Evolutionary conservation across 2,113 vertebrate genomes (phyloP).

Genomic region (Telmatochromis sp.): DNA sequence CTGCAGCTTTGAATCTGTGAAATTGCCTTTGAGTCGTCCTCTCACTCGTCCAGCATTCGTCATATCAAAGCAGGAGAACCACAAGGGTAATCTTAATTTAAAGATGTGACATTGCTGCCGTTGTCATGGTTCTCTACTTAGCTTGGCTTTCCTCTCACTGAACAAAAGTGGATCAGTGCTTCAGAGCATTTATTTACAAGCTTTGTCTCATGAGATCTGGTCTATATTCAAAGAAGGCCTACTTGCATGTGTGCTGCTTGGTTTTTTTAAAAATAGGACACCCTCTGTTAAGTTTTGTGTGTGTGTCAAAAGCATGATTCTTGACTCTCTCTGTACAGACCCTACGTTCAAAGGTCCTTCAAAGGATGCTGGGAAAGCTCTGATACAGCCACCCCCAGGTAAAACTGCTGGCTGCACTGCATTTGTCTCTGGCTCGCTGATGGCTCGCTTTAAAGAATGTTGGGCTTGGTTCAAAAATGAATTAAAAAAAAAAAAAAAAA

Average conservation of each 20-base stretch:
- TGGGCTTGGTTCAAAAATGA: not conserved
- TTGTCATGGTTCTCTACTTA: not conserved
- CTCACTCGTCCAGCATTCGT: not conserved
- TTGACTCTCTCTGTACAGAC: constrained; percentile 55
- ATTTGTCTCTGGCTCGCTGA: not conserved
- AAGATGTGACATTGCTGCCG: not conserved
- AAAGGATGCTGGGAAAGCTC: constrained; percentile 51
- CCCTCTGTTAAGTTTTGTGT: not conserved
- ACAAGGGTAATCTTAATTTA: not conserved
- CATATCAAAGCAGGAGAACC: not conserved
- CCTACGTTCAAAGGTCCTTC: constrained; percentile 24
- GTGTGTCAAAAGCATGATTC: not conserved
- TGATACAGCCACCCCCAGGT: constrained; percentile 41
- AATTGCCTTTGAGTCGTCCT: not conserved
- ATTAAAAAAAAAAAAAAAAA: not conserved
- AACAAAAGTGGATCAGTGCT: not conserved
- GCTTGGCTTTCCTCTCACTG: not conserved
- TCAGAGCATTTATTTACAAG: not conserved
- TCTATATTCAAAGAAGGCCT: constrained; percentile 17
- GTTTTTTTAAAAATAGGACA: not conserved
- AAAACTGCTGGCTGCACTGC: constrained; percentile 11
- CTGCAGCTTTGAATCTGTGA: not conserved
- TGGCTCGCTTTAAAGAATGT: not conserved
- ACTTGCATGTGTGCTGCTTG: not conserved
- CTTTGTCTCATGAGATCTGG: constrained; percentile 17